Evolutionary conservation across 2,113 vertebrate genomes (phyloP), one percentile per base, ranked within the genome.

Genomic region (Orientallactaga bullata): DNA sequence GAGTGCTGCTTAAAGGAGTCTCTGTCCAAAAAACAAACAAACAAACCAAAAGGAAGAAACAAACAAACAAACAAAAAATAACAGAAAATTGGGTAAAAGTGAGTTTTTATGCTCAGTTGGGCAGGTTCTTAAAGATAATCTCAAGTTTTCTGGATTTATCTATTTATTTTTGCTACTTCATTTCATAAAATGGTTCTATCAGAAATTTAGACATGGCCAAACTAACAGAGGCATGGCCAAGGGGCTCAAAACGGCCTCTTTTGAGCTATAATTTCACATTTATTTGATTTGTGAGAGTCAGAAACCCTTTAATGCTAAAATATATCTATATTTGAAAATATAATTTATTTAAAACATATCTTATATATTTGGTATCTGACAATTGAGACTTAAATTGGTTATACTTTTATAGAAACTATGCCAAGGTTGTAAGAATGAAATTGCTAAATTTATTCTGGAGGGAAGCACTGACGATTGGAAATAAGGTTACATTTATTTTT

Each of bases 401-500:
- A 51, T 85, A 96, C 96, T 97, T 98, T 97, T 94, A 95, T 81
- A 97, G 97, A 96, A 98, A 97, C 47, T 77, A 92, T 97, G 96
- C 94, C 95, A 97, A 94, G 65, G 73, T 96, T 98, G 97, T 98
- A 98, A 95, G 97, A 95, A 94, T 83, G 97, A 98, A 98, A 98
- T 95, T 95, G 90, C 94, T 97, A 98, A 97, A 97, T 98, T 97
- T 96, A 96, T 98, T 98, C 97, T 97, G 91, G 93, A 97, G 94
- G 85, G 85, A 93, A 97, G 93, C 89, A 95, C 97, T 96, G 96
- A 80, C 28, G 85, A 92, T 97, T 97, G 97, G 97, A 98, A 98
- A 97, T 97, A 98, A 97, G 96, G 98, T 98, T 98, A 97, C 89
- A 94, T 98, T 98, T 97, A 97, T 96, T 98, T 98, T 42, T 97